Base-by-base conservation (phyloP, 2,888 invertebrate genomes). In the Cephus pygmeus region DNA sequence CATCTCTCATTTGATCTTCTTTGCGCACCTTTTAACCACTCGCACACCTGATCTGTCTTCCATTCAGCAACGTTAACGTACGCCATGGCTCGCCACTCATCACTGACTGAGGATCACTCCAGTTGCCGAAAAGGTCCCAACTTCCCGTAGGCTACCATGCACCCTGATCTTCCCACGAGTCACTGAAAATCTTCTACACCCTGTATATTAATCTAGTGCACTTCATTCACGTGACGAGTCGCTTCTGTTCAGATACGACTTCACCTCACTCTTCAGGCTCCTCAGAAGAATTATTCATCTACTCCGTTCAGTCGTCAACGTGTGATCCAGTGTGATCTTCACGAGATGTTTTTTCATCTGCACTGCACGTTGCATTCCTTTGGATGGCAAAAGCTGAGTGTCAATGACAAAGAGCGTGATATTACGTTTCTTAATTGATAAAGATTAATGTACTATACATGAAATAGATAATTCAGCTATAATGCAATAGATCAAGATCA, bases 1-100 rank as follows among this genome's bases (percentile, higher is more conserved):
- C 23, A 56, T 56, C 9, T 56, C 23, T 56, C 56, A 23, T 56
- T 15, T 9, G 23, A 56, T 56, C 23, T 36, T 73, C 69, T 73
- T 68, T 40, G 76, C 87, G 81, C 92, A 97, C 97, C 97, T 95
- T 96, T 95, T 85, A 97, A 92, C 97, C 97, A 97, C 90, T 97
- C 97, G 84, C 96, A 96, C 86, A 97, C 97, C 94, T 97, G 97
- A 89, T 97, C 96, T 79, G 96, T 95, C 86, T 96, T 95, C 97
- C 97, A 97, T 92, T 97, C 97, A 86, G 95, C 96, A 87, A 97
- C 96, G 92, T 96, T 96, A 87, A 96, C 95, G 92, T 96, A 96
- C 90, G 96, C 96, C 96, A 96, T 96, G 88, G 74, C 69, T 73
- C 74, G 73, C 79, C 74, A 40, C 74, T 40, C 34, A 34, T 74